phyloP scores from a whole-genome alignment of 2,888 invertebrate genomes.

The Orgyia antiqua region DNA sequence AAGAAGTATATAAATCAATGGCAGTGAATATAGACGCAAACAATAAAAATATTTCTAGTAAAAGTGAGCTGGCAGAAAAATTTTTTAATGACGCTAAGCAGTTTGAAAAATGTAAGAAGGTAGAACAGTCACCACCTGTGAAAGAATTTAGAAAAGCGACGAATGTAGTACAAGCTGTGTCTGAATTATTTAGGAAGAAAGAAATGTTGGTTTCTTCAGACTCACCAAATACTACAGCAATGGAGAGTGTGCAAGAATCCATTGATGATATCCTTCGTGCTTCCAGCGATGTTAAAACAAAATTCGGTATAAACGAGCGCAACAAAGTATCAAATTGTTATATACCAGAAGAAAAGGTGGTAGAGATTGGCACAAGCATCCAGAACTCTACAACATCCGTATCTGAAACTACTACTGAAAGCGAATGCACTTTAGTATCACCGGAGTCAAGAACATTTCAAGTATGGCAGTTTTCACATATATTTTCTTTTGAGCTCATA shows the following conservation, averaged over 20 bases:
- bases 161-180: constrained; percentile 23
- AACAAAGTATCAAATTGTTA: no score
- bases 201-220: constrained; percentile 26
- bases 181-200: constrained; percentile 32
- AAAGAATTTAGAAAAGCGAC: constrained; percentile 15
- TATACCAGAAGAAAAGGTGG: no score
- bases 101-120: not conserved
- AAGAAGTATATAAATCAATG: constrained; percentile 66
- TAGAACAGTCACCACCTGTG: not conserved
- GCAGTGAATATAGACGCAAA: constrained; percentile 40
- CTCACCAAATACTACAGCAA: constrained; percentile 13
- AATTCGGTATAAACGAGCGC: no score
- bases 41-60: constrained; percentile 34
- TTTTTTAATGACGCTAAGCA: constrained; percentile 3
- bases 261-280: constrained; percentile 14
- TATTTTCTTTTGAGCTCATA: no score
- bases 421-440: no score
- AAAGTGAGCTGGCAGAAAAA: constrained; percentile 13
- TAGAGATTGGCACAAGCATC: no score
- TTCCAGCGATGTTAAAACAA: no score
- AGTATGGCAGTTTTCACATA: no score
- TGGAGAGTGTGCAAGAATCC: constrained; percentile 4
- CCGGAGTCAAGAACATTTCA: no score
- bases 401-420: no score
- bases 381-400: no score